Percentiles rank a stretch among this genome's conserved stretches.
These are phyloP conservation scores for Macrotis lagotis DNA, from an alignment of 2,113 vertebrate species.

Conservation along the genomic window DNA sequence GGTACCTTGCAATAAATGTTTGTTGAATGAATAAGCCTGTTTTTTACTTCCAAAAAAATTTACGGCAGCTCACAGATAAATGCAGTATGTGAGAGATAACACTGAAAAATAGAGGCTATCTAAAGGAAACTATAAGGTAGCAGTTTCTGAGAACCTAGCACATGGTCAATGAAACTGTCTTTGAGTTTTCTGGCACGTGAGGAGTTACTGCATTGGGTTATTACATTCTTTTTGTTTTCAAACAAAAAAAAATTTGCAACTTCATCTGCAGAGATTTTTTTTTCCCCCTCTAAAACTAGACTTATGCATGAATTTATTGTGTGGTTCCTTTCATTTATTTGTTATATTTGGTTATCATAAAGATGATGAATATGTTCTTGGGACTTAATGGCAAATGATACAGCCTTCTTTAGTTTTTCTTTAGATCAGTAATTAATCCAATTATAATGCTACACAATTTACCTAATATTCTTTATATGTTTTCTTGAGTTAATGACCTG, in stretches of 20 bases:
- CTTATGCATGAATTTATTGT: background rate
- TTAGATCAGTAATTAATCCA: background rate
- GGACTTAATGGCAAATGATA: too few relatives aligned
- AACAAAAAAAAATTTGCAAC: background rate
- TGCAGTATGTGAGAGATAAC: background rate
- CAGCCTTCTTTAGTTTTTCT: background rate
- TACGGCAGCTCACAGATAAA: background rate
- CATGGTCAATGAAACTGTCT: background rate
- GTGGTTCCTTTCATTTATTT: background rate
- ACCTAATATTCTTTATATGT: background rate
- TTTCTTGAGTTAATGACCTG: background rate
- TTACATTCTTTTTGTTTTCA: slow-evolving; percentile 13
- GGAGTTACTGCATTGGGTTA: background rate
- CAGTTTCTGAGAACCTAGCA: background rate
- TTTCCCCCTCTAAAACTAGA: slow-evolving; percentile 19
- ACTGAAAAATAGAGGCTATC: fast-evolving
- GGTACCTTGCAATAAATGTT: background rate
- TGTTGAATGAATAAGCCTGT: background rate
- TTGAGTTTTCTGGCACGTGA: background rate
- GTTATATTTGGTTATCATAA: background rate
- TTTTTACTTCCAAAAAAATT: background rate
- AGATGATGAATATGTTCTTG: background rate
- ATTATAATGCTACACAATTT: background rate
- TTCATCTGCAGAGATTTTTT: background rate
- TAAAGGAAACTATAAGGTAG: too few relatives aligned